phyloP scores from a whole-genome alignment of 2,888 invertebrate genomes.

The Hydraecia micacea region DNA sequence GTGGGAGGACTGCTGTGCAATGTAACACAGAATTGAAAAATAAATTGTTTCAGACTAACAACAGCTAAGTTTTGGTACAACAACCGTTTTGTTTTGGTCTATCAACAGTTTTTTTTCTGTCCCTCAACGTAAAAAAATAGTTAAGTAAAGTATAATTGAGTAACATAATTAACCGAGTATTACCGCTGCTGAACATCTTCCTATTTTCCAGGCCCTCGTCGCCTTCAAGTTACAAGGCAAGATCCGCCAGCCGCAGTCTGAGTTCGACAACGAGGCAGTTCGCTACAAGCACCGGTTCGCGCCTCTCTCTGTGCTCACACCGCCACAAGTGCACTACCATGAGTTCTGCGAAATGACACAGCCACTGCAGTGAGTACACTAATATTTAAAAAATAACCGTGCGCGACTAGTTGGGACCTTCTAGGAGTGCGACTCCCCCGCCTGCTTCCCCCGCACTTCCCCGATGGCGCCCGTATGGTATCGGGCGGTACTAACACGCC shows the following conservation, averaged over 20 bases:
- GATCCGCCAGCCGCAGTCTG: conserved; percentile 95
- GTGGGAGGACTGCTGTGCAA: conserved; percentile 96
- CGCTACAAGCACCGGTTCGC: conserved; percentile 98
- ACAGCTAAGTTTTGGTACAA: too few relatives aligned
- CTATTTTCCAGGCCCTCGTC: conserved; percentile 93
- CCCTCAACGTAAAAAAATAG: too few relatives aligned
- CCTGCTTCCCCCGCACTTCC: too few relatives aligned
- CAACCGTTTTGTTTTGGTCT: too few relatives aligned
- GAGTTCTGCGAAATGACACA: conserved; percentile 97
- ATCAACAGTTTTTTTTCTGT: too few relatives aligned
- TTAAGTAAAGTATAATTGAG: too few relatives aligned
- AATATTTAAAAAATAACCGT: too few relatives aligned
- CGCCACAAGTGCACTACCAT: conserved; percentile 97
- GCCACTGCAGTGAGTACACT: conserved; percentile 86
- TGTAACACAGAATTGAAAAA: conserved; percentile 93
- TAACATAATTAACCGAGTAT: not conserved
- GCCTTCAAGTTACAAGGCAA: conserved; percentile 97
- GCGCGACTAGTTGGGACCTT: too few relatives aligned
- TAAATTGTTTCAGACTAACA: too few relatives aligned
- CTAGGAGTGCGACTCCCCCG: too few relatives aligned
- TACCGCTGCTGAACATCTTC: not conserved
- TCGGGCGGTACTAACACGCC: too few relatives aligned
- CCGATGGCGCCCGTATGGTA: too few relatives aligned
- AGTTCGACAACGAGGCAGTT: conserved; percentile 98
- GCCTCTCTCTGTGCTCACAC: conserved; percentile 96